These are phyloP conservation scores for Melanerpes aurifrons DNA, from an alignment of 2,113 vertebrate species.

Conservation along the genomic window DNA sequence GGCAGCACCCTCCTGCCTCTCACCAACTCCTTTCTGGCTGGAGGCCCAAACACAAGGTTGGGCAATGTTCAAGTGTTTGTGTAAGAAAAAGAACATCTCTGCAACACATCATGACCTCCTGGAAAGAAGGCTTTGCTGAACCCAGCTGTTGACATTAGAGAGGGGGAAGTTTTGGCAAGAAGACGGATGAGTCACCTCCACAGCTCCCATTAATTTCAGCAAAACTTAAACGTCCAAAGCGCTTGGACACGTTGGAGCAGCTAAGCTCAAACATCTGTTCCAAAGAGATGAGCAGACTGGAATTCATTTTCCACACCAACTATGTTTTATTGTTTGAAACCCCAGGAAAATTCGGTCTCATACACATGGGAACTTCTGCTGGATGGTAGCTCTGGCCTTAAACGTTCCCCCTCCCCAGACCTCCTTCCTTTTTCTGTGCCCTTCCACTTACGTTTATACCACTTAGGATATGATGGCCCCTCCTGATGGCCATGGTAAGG, in stretches of 20 bases:
- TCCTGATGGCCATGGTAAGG: accelerated
- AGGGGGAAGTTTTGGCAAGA: neutral
- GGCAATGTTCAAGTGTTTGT: neutral
- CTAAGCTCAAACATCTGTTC: neutral
- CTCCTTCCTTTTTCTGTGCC: neutral
- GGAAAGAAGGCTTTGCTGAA: neutral
- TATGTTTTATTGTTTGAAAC: neutral
- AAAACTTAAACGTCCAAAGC: neutral
- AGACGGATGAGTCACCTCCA: neutral
- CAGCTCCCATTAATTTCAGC: neutral
- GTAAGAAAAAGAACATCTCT: neutral
- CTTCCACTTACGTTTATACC: neutral
- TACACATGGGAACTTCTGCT: neutral
- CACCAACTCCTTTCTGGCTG: neutral
- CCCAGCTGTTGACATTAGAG: neutral
- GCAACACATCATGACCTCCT: neutral
- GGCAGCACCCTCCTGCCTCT: neutral
- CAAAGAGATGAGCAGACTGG: neutral
- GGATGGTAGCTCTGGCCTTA: neutral
- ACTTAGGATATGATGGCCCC: accelerated
- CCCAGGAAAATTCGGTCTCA: neutral
- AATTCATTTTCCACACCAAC: neutral
- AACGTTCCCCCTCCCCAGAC: neutral
- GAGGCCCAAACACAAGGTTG: neutral
- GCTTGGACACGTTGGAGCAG: neutral